Conservation (phyloP, 2,113 vertebrate genomes). For the Rhadina sibilatrix region DNA sequence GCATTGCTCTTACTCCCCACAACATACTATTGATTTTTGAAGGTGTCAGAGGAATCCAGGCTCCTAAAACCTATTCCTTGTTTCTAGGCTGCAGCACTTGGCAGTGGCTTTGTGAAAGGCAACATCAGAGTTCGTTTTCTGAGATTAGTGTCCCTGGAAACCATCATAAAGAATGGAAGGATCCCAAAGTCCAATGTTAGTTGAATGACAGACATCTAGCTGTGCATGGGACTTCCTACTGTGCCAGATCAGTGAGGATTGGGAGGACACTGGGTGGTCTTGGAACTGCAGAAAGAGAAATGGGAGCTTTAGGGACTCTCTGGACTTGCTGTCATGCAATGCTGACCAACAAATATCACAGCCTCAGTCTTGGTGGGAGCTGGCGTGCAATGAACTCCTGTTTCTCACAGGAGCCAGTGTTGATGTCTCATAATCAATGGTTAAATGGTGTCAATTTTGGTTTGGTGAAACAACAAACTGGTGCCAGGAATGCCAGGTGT, state of each 20-base stretch:
- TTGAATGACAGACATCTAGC: neutral
- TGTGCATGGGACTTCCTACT: neutral
- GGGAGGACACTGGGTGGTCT: neutral
- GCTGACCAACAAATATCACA: neutral
- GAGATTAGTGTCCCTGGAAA: neutral
- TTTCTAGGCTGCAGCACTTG: neutral
- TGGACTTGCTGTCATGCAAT: too few species aligned
- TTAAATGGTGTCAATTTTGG: neutral
- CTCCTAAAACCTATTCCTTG: neutral
- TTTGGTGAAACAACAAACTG: neutral
- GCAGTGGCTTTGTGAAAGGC: neutral
- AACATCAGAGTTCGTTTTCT: neutral
- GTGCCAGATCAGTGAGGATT: fast-evolving
- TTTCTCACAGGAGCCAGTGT: neutral
- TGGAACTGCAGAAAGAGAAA: neutral
- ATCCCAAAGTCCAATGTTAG: neutral
- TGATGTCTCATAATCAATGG: neutral
- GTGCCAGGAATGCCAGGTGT: neutral
- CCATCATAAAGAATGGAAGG: neutral
- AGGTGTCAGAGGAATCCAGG: neutral
- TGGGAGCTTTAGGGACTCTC: neutral
- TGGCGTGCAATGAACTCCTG: neutral
- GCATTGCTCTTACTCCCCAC: neutral
- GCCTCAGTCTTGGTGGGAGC: neutral
- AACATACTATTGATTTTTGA: neutral